These are phyloP conservation scores for Hippocampus barbouri DNA, from an alignment of 2,113 vertebrate species.

Conservation along the genomic window DNA sequence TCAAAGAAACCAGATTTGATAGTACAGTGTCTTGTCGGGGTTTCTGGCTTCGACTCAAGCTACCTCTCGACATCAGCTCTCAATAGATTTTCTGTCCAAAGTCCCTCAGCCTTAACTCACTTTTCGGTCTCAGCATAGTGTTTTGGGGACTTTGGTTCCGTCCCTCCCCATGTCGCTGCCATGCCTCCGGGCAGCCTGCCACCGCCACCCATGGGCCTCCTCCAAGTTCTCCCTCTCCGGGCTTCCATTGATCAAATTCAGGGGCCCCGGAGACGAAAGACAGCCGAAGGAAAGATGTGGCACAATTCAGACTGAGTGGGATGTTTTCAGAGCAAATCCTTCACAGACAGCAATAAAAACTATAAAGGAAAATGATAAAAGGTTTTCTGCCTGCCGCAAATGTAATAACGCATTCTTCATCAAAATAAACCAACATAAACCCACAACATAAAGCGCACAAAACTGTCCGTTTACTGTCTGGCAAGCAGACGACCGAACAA, in stretches of 20 bases:
- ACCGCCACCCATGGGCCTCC: slow-evolving; percentile 31
- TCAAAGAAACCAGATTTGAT: background rate
- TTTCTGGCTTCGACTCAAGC: background rate
- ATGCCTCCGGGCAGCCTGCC: slow-evolving; percentile 50
- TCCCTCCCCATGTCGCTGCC: slow-evolving; percentile 4
- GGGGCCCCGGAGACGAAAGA: slow-evolving; percentile 15
- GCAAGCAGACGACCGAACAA: slow-evolving; percentile 33
- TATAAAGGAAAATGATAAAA: background rate
- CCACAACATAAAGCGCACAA: background rate
- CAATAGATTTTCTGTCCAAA: background rate
- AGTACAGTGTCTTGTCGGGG: background rate
- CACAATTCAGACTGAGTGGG: background rate
- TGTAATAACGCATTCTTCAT: background rate
- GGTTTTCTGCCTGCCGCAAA: background rate
- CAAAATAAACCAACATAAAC: background rate
- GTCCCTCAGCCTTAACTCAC: slow-evolving; percentile 1
- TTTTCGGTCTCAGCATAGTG: slow-evolving; percentile 24
- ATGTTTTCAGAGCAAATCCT: slow-evolving; percentile 3
- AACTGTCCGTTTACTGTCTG: slow-evolving; percentile 42
- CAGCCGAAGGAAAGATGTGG: slow-evolving; percentile 9
- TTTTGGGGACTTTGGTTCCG: slow-evolving; percentile 42
- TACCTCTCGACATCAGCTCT: background rate
- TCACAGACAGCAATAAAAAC: background rate
- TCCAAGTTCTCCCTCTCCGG: slow-evolving; percentile 37
- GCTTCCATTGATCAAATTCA: slow-evolving; percentile 53